Conservation (phyloP, 2,797 vertebrate genomes). For the Chaenodraco wilsoni region DNA sequence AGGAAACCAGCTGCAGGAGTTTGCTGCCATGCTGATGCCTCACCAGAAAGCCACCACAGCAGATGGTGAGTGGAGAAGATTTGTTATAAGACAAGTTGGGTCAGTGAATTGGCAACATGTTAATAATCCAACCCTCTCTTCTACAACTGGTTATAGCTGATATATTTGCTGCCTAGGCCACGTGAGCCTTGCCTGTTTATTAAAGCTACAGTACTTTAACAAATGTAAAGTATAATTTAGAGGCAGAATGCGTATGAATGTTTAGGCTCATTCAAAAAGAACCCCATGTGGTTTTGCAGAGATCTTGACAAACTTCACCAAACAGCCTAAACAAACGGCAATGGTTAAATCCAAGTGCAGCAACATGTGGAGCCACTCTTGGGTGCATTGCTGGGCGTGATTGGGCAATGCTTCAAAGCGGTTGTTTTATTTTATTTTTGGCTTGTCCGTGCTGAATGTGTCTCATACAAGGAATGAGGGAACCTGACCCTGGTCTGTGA, state of each 20-base stretch:
- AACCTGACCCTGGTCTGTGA: neutral
- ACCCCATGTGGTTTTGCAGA: neutral
- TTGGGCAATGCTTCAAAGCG: too few species aligned
- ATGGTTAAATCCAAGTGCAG: too few species aligned
- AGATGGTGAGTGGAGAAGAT: slow-evolving; percentile 69
- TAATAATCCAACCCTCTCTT: neutral
- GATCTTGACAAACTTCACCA: too few species aligned
- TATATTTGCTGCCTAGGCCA: neutral
- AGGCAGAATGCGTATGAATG: too few species aligned
- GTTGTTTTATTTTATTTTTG: too few species aligned
- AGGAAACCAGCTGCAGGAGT: slow-evolving; percentile 97
- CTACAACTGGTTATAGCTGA: neutral
- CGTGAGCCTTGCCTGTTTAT: neutral
- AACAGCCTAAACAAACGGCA: too few species aligned
- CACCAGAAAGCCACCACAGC: slow-evolving; percentile 98
- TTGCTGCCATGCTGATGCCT: slow-evolving; percentile 98
- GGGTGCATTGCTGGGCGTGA: too few species aligned
- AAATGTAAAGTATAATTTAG: neutral
- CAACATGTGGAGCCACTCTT: neutral
- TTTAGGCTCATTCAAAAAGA: neutral
- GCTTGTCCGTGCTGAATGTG: too few species aligned
- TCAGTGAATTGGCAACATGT: neutral
- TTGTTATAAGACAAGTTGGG: neutral
- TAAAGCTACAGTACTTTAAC: neutral
- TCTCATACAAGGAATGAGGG: too few species aligned